These are phyloP conservation scores for Sparus aurata DNA, from an alignment of 2,797 vertebrate genomes.

Conservation along the genomic window DNA sequence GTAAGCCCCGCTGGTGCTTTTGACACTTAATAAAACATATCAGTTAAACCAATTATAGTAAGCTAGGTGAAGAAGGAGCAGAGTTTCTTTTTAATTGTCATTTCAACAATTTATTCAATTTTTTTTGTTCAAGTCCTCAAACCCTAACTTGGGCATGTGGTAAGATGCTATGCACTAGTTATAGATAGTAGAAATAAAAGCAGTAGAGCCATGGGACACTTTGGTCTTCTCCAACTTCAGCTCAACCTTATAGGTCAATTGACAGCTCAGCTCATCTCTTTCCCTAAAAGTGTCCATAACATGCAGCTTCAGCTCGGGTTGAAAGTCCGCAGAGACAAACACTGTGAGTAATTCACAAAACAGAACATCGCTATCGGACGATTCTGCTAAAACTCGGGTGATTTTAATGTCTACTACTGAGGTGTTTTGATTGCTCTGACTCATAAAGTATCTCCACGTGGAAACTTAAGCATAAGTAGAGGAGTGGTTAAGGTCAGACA, in stretches of 20 bases:
- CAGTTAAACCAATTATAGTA: conserved; percentile 78
- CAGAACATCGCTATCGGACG: neutral
- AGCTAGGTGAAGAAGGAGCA: conserved; percentile 60
- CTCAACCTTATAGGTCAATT: neutral
- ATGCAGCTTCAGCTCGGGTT: neutral
- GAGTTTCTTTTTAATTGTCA: conserved; percentile 37
- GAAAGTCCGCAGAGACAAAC: neutral
- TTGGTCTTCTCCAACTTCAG: neutral
- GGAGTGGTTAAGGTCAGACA: neutral
- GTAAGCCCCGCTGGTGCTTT: conserved; percentile 71
- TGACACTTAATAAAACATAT: conserved; percentile 81
- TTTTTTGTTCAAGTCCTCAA: neutral
- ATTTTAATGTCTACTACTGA: neutral
- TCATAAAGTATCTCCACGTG: neutral
- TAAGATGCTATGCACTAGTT: neutral
- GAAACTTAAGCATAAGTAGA: neutral
- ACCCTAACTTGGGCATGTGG: neutral
- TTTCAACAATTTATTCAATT: conserved; percentile 17
- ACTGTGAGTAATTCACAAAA: neutral
- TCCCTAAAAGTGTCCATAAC: neutral
- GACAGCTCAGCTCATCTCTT: neutral
- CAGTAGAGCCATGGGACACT: neutral
- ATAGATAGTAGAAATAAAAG: neutral
- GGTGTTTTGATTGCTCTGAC: neutral
- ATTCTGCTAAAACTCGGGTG: neutral